Evolutionary conservation across 1,140 invertebrate genomes (phyloP).

Genomic region (Bemisia tabaci): DNA sequence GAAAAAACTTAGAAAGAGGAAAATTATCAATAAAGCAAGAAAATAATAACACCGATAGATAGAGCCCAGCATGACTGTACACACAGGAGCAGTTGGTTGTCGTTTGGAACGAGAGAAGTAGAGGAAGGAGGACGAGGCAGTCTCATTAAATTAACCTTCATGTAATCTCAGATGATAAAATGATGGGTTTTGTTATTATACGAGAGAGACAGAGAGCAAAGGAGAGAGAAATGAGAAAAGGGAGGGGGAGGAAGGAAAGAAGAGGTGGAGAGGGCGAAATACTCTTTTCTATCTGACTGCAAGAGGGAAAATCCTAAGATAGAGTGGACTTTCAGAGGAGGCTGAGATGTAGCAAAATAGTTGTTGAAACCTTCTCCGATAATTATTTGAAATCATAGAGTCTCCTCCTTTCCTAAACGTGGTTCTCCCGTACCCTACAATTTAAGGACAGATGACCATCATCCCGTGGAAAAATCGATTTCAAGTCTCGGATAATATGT

Average conservation of each 20-base stretch:
- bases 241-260: slow-evolving; percentile 3
- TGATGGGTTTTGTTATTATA: background rate
- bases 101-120: too few relatives aligned
- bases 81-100: background rate
- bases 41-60: background rate
- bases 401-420: too few relatives aligned
- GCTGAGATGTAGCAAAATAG: too few relatives aligned
- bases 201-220: slow-evolving; percentile 9
- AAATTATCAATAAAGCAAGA: background rate
- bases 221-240: slow-evolving; percentile 5
- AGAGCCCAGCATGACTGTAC: background rate
- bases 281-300: too few relatives aligned
- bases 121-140: background rate
- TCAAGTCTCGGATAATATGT: too few relatives aligned
- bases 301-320: too few relatives aligned
- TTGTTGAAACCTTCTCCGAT: too few relatives aligned
- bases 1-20: background rate
- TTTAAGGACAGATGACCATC: too few relatives aligned
- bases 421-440: too few relatives aligned
- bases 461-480: too few relatives aligned
- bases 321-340: too few relatives aligned
- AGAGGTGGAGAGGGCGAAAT: slow-evolving; percentile 6
- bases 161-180: background rate
- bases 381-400: too few relatives aligned
- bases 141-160: background rate